Evolutionary conservation across 2,888 invertebrate species (phyloP), one percentile per base, ranked within the genome.

Genomic region (Antheraea yamamai): DNA sequence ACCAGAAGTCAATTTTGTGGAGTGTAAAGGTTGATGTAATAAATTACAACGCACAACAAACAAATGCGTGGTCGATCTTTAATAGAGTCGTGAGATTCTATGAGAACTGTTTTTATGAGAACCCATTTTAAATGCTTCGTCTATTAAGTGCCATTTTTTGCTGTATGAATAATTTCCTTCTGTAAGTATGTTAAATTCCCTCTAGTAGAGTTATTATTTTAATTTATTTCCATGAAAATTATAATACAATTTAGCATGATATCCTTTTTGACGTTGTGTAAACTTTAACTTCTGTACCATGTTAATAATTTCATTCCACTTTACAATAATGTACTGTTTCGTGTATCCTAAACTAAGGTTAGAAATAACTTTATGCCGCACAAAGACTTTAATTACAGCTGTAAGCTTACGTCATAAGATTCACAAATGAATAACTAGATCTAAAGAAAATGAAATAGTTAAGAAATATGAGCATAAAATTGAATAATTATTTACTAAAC

Each of bases 1-100:
- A 74, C 74, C 74, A 74, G 72, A 73, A 76, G 76, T 76, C 76
- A 74, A 72, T 74, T 76, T 76, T 74, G 70, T 70, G 39, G 39
- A 70, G 70, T 70, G 35, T 39, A 70, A 70, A 70, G n/a, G 70
- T n/a, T 18, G n/a, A 35, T 70, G 70, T 70, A 70, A 70, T 70
- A 70, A 70, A 70, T 70, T 70, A 70, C 23, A 39, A n/a, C 20
- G 70, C 39, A n/a, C 70, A 70, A 39, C 39, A 39, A 70, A 70
- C 70, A 70, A 70, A 70, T 70, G n/a, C 39, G 39, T 39, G 39
- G 20, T 39, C 70, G 70, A 35, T 39, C n/a, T 70, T 61, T 70
- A 70, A 70, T 70, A 70, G 39, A 70, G 70, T 70, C 70, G 39
- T 70, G 70, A 70, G 70, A 70, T 39, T 70, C 39, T 70, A 70